A percentile compares a stretch with the other conserved stretches of the same genome.
Evolutionary conservation across 2,888 invertebrate genomes (phyloP).

Genomic region (Cheilosia urbana): DNA sequence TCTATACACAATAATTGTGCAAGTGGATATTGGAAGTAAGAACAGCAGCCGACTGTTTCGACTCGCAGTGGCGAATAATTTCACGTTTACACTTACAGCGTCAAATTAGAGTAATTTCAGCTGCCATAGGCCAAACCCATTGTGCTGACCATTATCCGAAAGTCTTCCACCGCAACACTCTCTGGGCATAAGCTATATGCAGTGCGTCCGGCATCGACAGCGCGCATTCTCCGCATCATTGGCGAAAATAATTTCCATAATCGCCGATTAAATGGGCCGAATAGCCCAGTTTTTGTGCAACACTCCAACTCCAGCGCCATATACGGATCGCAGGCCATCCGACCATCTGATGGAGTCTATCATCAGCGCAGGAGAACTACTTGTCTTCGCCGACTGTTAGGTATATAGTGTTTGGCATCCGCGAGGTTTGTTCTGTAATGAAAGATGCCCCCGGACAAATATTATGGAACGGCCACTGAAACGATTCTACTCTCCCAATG

Average conservation of each 20-base stretch:
- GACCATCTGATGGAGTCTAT: slow-evolving; percentile 42
- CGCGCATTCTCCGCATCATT: slow-evolving; percentile 64
- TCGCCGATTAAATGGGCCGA: slow-evolving; percentile 71
- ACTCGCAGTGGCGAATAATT: slow-evolving; percentile 46
- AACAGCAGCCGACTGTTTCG: slow-evolving; percentile 3
- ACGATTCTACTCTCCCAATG: slow-evolving; percentile 23
- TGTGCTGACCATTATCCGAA: slow-evolving; percentile 72
- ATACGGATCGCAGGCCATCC: not conserved
- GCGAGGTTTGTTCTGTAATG: slow-evolving; percentile 44
- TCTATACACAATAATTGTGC: not conserved
- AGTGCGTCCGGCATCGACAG: slow-evolving; percentile 60
- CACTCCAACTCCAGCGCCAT: slow-evolving; percentile 8
- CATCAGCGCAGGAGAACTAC: slow-evolving; percentile 64
- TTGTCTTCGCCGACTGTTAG: slow-evolving; percentile 62
- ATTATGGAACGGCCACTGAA: slow-evolving; percentile 59
- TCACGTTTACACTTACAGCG: slow-evolving; percentile 74
- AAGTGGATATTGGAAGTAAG: not conserved
- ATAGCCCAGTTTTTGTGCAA: slow-evolving; percentile 70
- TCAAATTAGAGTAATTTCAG: slow-evolving; percentile 72
- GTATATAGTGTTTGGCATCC: slow-evolving; percentile 36
- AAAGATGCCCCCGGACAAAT: slow-evolving; percentile 38
- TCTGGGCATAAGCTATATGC: slow-evolving; percentile 6
- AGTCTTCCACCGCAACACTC: slow-evolving; percentile 26
- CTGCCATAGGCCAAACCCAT: slow-evolving; percentile 56
- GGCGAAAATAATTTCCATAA: slow-evolving; percentile 74